Percentiles rank a stretch among this genome's conserved stretches.
Evolutionary conservation across 1,140 invertebrate species (phyloP).

Genomic region (Cheumatopsyche charites): DNA sequence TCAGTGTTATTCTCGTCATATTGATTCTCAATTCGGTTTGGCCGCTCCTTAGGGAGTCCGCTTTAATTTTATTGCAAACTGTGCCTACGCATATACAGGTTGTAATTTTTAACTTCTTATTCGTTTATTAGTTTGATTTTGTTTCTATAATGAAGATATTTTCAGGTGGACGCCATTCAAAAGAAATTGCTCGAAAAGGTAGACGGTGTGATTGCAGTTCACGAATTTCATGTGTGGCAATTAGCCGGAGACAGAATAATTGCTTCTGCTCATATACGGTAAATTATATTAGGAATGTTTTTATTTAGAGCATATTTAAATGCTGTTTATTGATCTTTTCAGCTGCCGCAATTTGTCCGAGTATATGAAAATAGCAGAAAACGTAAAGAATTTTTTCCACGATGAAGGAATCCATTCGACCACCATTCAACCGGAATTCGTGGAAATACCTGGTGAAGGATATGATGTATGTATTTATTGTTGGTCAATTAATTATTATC

Average conservation of each 20-base stretch:
- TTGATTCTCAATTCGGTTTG: conserved; percentile 84
- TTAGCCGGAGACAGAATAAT: conserved; percentile 91
- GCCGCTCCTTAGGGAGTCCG: conserved; percentile 86
- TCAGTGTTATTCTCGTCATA: conserved; percentile 83
- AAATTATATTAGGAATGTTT: conserved; percentile 36
- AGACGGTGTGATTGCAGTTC: conserved; percentile 88
- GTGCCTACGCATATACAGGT: conserved; percentile 91
- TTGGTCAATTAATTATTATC: conserved; percentile 7
- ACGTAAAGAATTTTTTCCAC: conserved; percentile 94
- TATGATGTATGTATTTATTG: conserved; percentile 49
- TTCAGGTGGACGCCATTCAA: conserved; percentile 84
- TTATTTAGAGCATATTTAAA: conserved; percentile 3
- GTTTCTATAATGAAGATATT: conserved; percentile 19
- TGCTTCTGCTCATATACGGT: conserved; percentile 90
- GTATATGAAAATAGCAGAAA: conserved; percentile 92
- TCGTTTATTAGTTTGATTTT: too few species aligned
- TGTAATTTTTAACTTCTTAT: conserved; percentile 22
- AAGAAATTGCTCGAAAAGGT: conserved; percentile 82
- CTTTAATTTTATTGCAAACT: conserved; percentile 87
- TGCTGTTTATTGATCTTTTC: conserved; percentile 35
- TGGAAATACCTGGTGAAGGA: conserved; percentile 68
- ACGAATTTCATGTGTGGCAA: conserved; percentile 96
- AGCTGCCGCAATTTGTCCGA: conserved; percentile 86
- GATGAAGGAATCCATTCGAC: conserved; percentile 90
- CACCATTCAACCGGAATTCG: conserved; percentile 93